Evolutionary conservation across 2,797 vertebrate genomes (phyloP).

Genomic region (Sternarchorhynchus goeldii): DNA sequence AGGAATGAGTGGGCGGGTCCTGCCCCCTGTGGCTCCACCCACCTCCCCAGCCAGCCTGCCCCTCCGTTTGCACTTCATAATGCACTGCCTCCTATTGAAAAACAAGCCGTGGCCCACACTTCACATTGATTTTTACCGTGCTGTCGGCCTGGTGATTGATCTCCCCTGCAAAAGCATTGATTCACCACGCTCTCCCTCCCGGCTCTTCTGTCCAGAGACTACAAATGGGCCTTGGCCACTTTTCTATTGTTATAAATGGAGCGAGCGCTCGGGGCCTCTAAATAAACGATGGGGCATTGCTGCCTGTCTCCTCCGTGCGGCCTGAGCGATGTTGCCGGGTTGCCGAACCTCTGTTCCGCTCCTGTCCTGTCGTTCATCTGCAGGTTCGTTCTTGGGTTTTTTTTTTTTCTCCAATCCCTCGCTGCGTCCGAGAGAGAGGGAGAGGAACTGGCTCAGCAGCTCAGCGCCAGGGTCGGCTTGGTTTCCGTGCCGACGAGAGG

Average conservation of each 20-base stretch:
- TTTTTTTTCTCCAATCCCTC: background rate
- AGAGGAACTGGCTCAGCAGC: slow-evolving; percentile 11
- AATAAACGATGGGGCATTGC: slow-evolving; percentile 52
- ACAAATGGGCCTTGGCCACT: slow-evolving; percentile 55
- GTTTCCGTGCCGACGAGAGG: slow-evolving; percentile 17
- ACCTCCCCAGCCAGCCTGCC: slow-evolving; percentile 12
- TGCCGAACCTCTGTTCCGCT: slow-evolving; percentile 16
- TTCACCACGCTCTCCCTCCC: slow-evolving; percentile 55
- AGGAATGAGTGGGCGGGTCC: slow-evolving; percentile 3
- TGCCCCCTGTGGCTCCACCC: slow-evolving; percentile 2
- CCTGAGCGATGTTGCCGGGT: slow-evolving; percentile 20
- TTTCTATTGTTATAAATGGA: slow-evolving; percentile 60
- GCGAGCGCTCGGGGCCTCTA: slow-evolving; percentile 37
- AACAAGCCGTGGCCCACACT: slow-evolving; percentile 58
- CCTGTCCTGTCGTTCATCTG: slow-evolving; percentile 9
- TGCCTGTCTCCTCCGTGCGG: slow-evolving; percentile 17
- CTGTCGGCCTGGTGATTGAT: slow-evolving; percentile 57
- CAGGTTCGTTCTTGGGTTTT: too few relatives aligned
- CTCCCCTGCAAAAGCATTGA: slow-evolving; percentile 61
- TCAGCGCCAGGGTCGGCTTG: background rate
- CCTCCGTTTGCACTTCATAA: slow-evolving; percentile 58
- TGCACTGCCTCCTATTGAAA: slow-evolving; percentile 63
- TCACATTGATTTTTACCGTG: slow-evolving; percentile 71
- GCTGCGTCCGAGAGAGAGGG: background rate
- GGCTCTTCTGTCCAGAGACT: slow-evolving; percentile 50